These are phyloP conservation scores for Aphelenchoides fujianensis DNA, from an alignment of 1,140 invertebrate species.

Conservation along the genomic window DNA sequence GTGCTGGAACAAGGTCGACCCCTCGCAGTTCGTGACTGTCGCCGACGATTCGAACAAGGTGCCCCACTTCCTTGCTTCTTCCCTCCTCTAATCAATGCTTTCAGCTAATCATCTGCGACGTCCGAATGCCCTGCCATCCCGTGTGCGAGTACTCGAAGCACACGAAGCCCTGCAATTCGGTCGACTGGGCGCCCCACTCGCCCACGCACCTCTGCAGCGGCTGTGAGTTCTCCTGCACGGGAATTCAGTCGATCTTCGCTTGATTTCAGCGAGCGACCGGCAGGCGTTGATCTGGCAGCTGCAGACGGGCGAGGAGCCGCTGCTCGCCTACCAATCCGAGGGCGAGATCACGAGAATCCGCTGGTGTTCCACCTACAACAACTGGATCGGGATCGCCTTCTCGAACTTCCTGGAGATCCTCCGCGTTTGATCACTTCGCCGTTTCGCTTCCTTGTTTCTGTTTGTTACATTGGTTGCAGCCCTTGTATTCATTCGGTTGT, in stretches of 20 bases:
- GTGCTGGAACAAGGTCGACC: constrained; percentile 99
- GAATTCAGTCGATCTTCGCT: not conserved
- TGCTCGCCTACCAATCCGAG: constrained; percentile 94
- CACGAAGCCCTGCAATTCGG: constrained; percentile 93
- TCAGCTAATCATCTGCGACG: constrained; percentile 89
- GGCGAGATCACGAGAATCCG: constrained; percentile 99
- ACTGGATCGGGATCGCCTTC: constrained; percentile 99
- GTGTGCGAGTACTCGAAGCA: constrained; percentile 95
- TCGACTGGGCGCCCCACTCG: constrained; percentile 97
- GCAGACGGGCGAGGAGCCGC: constrained; percentile 69
- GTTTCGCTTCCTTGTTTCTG: not conserved
- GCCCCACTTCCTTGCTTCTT: too few relatives aligned
- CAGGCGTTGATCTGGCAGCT: constrained; percentile 99
- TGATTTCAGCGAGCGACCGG: constrained; percentile 70
- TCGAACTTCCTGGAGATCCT: constrained; percentile 95
- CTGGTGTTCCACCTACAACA: constrained; percentile 98
- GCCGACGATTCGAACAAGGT: constrained; percentile 97
- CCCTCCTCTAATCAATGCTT: constrained; percentile 24
- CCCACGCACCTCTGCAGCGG: constrained; percentile 69
- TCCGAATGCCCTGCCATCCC: constrained; percentile 92
- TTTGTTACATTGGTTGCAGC: not conserved
- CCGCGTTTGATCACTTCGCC: constrained; percentile 69
- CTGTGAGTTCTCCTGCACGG: constrained; percentile 1
- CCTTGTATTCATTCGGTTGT: too few relatives aligned
- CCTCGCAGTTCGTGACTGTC: constrained; percentile 95